Evolutionary conservation across 1,140 invertebrate species (phyloP).

Genomic region (Cryptotermes secundus): DNA sequence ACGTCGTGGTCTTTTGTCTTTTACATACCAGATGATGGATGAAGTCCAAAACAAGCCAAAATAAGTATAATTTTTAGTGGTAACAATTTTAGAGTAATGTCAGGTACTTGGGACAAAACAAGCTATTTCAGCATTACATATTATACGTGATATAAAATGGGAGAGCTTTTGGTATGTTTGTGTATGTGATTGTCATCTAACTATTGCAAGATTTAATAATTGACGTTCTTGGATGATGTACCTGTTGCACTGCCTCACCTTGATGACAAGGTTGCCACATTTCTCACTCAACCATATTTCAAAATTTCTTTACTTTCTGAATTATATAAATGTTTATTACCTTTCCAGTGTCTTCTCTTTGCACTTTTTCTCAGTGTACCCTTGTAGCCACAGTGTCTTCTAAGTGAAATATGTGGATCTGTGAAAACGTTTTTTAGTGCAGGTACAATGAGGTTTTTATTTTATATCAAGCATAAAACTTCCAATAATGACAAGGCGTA

Average conservation of each 20-base stretch:
- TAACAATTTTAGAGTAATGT: too few relatives aligned
- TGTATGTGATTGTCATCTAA: neutral
- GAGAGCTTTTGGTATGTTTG: neutral
- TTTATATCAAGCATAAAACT: too few relatives aligned
- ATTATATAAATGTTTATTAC: neutral
- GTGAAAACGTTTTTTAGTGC: too few relatives aligned
- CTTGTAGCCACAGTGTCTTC: neutral
- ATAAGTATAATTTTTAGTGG: too few relatives aligned
- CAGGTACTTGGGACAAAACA: too few relatives aligned
- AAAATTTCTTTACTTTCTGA: neutral
- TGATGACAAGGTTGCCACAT: constrained; percentile 15
- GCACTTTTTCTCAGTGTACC: neutral
- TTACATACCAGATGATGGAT: too few relatives aligned
- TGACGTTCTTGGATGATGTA: neutral
- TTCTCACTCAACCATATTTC: neutral
- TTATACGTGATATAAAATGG: neutral
- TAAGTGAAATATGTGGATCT: neutral
- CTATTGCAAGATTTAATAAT: neutral
- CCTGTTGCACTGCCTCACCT: neutral
- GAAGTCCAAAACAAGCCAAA: too few relatives aligned
- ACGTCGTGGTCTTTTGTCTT: too few relatives aligned
- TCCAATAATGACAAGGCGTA: too few relatives aligned
- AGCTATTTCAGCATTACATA: neutral
- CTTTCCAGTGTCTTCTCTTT: neutral
- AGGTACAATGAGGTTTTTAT: too few relatives aligned